Evolutionary conservation across 2,888 invertebrate genomes (phyloP).

Genomic region (Heliothis peltigera): DNA sequence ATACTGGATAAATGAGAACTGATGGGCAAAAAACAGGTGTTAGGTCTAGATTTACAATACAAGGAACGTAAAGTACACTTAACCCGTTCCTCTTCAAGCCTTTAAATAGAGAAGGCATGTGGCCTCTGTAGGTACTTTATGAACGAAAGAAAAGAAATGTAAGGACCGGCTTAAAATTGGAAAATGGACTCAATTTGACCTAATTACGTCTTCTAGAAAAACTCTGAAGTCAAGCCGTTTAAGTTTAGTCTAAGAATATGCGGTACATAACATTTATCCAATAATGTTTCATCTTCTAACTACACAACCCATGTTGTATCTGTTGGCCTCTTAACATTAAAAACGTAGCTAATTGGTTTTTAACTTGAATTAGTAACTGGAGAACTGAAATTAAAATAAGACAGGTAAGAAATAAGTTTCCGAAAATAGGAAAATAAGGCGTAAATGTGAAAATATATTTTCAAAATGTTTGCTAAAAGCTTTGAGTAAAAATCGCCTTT

Average conservation of each 20-base stretch:
- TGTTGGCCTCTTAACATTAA: no score
- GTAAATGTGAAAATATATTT: constrained; percentile 10
- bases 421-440: constrained; percentile 17
- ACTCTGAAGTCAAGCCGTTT: not conserved
- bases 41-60: constrained; percentile 20
- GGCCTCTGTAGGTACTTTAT: constrained; percentile 34
- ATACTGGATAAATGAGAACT: constrained; percentile 8
- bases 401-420: constrained; percentile 36
- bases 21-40: not conserved
- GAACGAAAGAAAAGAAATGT: constrained; percentile 23
- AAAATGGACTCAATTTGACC: not conserved
- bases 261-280: no score
- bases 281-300: no score
- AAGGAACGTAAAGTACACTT: constrained; percentile 13
- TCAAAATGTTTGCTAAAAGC: constrained; percentile 20
- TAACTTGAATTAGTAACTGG: no score
- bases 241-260: not conserved
- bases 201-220: not conserved
- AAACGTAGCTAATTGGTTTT: no score
- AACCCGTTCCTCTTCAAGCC: constrained; percentile 26
- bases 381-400: not conserved
- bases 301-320: no score
- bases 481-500: constrained; percentile 34
- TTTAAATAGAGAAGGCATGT: constrained; percentile 21
- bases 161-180: constrained; percentile 15